phyloP scores from a whole-genome alignment of 2,797 vertebrate species.

The Betta splendens region DNA sequence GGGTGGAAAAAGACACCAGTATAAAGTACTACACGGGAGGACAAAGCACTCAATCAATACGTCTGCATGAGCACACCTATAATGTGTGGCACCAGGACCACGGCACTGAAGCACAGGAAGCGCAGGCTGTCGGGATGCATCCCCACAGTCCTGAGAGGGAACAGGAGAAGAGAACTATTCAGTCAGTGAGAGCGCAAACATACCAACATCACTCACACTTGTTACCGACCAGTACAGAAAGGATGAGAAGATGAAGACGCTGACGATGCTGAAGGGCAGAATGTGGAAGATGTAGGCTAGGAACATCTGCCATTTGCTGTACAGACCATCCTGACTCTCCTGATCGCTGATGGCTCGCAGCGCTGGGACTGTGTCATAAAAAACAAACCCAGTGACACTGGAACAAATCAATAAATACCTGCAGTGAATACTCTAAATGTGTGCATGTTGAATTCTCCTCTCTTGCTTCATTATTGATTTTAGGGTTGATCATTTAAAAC shows the following conservation, averaged over 20 bases:
- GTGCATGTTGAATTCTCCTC: too few species aligned
- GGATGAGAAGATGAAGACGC: constrained; percentile 84
- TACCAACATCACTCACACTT: constrained; percentile 1
- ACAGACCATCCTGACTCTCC: constrained; percentile 95
- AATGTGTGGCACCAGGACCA: constrained; percentile 88
- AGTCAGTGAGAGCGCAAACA: too few species aligned
- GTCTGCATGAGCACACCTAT: constrained; percentile 81
- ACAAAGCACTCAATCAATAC: too few species aligned
- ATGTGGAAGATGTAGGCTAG: constrained; percentile 91
- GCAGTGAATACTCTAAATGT: background rate
- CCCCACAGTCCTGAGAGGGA: constrained; percentile 84
- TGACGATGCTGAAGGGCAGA: constrained; percentile 91
- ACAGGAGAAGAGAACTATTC: background rate
- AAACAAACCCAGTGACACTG: background rate
- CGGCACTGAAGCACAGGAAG: constrained; percentile 90
- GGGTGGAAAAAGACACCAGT: background rate
- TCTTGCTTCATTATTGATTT: too few species aligned
- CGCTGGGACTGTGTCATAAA: constrained; percentile 82
- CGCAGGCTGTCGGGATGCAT: constrained; percentile 87
- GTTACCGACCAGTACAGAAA: constrained; percentile 91
- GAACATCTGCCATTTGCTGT: constrained; percentile 96
- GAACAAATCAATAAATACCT: too few species aligned
- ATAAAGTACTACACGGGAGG: too few species aligned
- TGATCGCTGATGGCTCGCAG: constrained; percentile 91
- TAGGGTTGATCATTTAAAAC: too few species aligned